These are phyloP conservation scores for Prietella phreatophila DNA, from an alignment of 2,113 vertebrate genomes.

Conservation along the genomic window DNA sequence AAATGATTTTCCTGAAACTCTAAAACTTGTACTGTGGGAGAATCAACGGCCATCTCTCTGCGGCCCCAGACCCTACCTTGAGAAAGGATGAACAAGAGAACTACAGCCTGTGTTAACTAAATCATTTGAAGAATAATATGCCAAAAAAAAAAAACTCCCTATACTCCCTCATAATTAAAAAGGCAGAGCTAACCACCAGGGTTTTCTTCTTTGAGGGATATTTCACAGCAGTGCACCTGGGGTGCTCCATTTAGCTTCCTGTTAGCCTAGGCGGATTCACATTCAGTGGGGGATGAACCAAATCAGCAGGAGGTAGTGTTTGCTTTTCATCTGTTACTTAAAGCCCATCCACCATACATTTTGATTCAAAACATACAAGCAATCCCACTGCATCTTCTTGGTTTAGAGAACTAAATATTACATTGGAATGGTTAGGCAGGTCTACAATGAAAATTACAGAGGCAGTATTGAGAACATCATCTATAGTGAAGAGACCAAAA, in stretches of 20 bases:
- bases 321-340: constrained; percentile 2
- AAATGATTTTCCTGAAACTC: not conserved
- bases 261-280: constrained; percentile 3
- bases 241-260: constrained; percentile 34
- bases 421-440: not conserved
- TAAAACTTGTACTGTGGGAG: not conserved
- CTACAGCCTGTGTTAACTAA: constrained; percentile 16
- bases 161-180: constrained; percentile 33
- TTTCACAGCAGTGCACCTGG: constrained; percentile 37
- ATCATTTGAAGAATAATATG: constrained; percentile 25
- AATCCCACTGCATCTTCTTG: no score
- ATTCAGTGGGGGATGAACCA: constrained; percentile 14
- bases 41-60: not conserved
- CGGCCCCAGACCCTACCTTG: not conserved
- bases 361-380: not conserved
- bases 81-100: not conserved
- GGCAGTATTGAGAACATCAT: not conserved
- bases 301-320: constrained; percentile 25
- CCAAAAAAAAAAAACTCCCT: not conserved
- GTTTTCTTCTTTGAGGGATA: constrained; percentile 27
- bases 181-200: constrained; percentile 20
- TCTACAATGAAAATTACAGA: not conserved
- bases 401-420: not conserved
- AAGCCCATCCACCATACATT: not conserved
- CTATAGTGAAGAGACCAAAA: not conserved